phyloP scores from a whole-genome alignment of 2,888 invertebrate genomes.

The Oasisia sp. region DNA sequence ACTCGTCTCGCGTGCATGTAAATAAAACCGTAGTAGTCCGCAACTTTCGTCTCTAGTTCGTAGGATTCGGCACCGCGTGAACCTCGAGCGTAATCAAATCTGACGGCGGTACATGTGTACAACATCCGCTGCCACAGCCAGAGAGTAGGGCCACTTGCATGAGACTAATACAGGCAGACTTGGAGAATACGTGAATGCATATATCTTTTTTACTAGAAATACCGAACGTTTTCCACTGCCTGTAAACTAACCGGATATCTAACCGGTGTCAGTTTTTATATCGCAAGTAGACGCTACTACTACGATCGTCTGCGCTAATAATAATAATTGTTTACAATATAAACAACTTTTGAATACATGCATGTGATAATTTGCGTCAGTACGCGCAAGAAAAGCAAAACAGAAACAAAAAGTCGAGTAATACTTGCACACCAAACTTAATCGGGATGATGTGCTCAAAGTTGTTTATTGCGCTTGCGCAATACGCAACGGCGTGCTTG shows the following conservation, averaged over 20 bases:
- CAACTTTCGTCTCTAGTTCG: neutral
- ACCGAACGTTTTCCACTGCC: neutral
- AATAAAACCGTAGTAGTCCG: neutral
- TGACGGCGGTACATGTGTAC: neutral
- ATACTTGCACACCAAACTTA: no score
- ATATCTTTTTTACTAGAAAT: neutral
- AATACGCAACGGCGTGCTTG: neutral
- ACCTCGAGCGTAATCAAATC: neutral
- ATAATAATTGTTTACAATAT: no score
- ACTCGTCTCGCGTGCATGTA: neutral
- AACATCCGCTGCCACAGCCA: neutral
- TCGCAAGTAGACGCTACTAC: no score
- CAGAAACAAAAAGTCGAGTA: no score
- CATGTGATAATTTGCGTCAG: no score
- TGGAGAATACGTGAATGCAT: neutral
- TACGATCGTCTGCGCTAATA: no score
- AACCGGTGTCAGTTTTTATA: neutral
- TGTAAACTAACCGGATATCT: neutral
- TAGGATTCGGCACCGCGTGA: neutral
- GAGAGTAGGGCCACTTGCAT: neutral
- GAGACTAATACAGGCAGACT: neutral
- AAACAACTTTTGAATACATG: no score
- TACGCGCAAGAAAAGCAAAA: no score
- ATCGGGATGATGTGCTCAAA: no score
- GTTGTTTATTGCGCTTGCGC: no score